Conservation (phyloP, 2,888 invertebrate genomes). For the Eremobia ochroleuca region DNA sequence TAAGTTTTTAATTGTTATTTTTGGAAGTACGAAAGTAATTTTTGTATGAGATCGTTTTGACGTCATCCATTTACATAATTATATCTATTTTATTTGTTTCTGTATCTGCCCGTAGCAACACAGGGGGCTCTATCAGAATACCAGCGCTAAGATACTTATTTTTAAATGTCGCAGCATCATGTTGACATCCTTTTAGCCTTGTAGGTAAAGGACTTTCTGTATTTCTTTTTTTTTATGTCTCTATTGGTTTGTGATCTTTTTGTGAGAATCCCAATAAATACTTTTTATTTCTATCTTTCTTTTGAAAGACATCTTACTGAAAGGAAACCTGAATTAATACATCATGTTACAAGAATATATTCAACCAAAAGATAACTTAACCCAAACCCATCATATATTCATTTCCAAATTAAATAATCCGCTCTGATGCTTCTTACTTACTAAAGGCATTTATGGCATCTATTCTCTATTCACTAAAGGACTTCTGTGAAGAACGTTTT, state of each 20-base stretch:
- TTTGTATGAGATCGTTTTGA: neutral
- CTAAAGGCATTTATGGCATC: conserved; percentile 44
- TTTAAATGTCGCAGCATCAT: neutral
- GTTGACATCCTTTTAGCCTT: neutral
- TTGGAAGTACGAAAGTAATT: too few species aligned
- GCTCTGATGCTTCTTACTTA: conserved; percentile 41
- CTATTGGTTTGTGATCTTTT: neutral
- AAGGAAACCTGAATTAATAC: conserved; percentile 22
- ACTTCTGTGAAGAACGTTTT: conserved; percentile 38
- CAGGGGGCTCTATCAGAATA: neutral
- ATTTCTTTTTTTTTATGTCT: neutral
- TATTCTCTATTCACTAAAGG: conserved; percentile 36
- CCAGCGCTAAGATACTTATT: neutral
- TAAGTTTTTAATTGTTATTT: conserved; percentile 22
- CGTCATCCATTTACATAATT: neutral
- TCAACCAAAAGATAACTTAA: conserved; percentile 24
- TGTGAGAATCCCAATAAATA: neutral
- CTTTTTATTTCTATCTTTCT: neutral
- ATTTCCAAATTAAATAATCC: conserved; percentile 51
- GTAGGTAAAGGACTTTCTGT: neutral
- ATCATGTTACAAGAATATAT: conserved; percentile 20
- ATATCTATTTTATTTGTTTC: neutral
- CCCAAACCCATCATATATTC: conserved; percentile 34
- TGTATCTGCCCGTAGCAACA: neutral
- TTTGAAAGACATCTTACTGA: neutral